Base-by-base conservation (phyloP, 1,140 invertebrate genomes). In the Bombus balteatus region DNA sequence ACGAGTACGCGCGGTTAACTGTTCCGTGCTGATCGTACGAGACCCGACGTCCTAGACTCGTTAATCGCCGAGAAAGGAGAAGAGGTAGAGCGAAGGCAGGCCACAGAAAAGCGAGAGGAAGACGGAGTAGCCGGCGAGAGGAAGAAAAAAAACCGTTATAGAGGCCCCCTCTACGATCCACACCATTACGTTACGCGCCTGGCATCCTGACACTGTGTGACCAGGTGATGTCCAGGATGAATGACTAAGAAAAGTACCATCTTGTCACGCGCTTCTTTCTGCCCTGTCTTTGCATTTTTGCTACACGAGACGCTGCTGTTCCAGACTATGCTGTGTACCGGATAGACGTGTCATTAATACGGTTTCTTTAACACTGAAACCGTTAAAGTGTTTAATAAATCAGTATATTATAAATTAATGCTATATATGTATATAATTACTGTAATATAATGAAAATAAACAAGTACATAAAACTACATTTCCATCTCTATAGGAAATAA, bases 71-170 rank as follows among this genome's bases (percentile, higher is more conserved):
- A 81, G 74, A 79, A 83, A 85, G 78, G 83, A 43, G 39, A 43
- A 53, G 70, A 65, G 72, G 57, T 28, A 73, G 66, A 41, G 62
- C 85, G 76, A 13, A 89, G 32, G 65, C 53, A n/a, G 59, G 28
- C 59, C 28, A 62, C 41, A 85, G 87, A 78, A 75, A 88, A 65
- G 22, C 66, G 66, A 41, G 43, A 57, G 37, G 73, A 83, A 74
- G 85, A 65, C 18, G 41, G 28, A 71, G 65, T 32, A 43, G 15
- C 41, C 41, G 65, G 65, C 10, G 62, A 78, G 80, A 72, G 39
- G 47, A 89, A 82, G 59, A 74, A 86, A 82, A 92, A 94, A 93
- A 91, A 90, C 94, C 94, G 94, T 95, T 95, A 95, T 78, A 70
- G n/a, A 62, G 9, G 57, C 25, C 66, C 70, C 81, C 70, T 43